Evolutionary conservation across 2,113 vertebrate species (phyloP).

Genomic region (Nyctibius bracteatus): DNA sequence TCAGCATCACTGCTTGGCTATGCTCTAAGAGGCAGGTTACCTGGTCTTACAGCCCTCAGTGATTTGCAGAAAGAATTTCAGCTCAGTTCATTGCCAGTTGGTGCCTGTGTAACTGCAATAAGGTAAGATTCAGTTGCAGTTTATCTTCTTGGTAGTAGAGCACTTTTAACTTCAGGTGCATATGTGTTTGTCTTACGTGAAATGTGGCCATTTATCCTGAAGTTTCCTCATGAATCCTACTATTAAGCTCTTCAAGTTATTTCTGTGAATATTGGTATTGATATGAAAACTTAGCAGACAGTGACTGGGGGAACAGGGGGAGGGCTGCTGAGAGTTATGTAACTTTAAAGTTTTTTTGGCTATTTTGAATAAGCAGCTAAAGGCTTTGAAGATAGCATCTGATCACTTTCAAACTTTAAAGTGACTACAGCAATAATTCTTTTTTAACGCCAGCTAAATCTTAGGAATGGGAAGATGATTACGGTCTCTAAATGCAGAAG

Average conservation of each 20-base stretch:
- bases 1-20: constrained; percentile 70
- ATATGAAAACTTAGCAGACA: not conserved
- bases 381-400: constrained; percentile 48
- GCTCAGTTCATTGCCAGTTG: constrained; percentile 62
- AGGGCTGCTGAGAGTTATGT: not conserved
- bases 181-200: constrained; percentile 25
- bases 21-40: constrained; percentile 75
- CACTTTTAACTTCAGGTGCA: not conserved
- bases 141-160: constrained; percentile 50
- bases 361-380: constrained; percentile 48
- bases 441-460: constrained; percentile 41
- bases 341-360: constrained; percentile 21
- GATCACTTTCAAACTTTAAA: constrained; percentile 57
- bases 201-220: not conserved
- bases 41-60: constrained; percentile 66
- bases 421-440: constrained; percentile 35
- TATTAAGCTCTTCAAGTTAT: not conserved
- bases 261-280: not conserved
- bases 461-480: constrained; percentile 62
- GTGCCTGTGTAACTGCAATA: constrained; percentile 56
- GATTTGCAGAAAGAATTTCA: constrained; percentile 72
- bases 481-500: constrained; percentile 62
- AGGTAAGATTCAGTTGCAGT: constrained; percentile 74
- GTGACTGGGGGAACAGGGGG: not conserved
- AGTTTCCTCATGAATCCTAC: not conserved